phyloP scores from a whole-genome alignment of 2,113 vertebrate species.

The Bos javanicus region DNA sequence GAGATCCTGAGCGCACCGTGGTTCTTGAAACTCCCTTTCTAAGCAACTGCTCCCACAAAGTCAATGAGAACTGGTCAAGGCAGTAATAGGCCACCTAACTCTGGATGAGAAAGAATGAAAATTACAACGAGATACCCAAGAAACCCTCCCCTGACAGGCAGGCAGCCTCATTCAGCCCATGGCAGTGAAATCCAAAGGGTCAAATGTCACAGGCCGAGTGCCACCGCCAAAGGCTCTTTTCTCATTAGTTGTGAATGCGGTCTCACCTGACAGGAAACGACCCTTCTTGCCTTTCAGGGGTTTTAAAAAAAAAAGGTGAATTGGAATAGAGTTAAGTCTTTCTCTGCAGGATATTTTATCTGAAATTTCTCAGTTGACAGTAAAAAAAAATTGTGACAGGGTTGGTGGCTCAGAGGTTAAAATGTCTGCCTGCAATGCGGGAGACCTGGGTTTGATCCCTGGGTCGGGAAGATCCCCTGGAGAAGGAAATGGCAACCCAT shows the following conservation, averaged over 20 bases:
- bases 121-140: not conserved
- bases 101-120: not conserved
- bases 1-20: not conserved
- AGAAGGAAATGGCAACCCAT: no score
- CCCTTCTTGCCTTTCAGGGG: not conserved
- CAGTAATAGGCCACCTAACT: not conserved
- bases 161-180: not conserved
- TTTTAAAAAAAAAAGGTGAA: not conserved
- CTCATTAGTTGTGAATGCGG: not conserved
- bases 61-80: not conserved
- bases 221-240: not conserved
- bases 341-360: not conserved
- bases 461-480: no score
- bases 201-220: not conserved
- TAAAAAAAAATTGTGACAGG: not conserved
- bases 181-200: not conserved
- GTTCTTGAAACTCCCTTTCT: not conserved
- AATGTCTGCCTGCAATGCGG: rapidly evolving
- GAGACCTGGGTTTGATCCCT: no score
- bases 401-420: no score
- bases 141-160: not conserved
- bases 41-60: not conserved
- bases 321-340: slow-evolving; percentile 2
- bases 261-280: not conserved
- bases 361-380: not conserved